phyloP scores from a whole-genome alignment of 2,113 vertebrate genomes.

The Pseudorasbora parva region DNA sequence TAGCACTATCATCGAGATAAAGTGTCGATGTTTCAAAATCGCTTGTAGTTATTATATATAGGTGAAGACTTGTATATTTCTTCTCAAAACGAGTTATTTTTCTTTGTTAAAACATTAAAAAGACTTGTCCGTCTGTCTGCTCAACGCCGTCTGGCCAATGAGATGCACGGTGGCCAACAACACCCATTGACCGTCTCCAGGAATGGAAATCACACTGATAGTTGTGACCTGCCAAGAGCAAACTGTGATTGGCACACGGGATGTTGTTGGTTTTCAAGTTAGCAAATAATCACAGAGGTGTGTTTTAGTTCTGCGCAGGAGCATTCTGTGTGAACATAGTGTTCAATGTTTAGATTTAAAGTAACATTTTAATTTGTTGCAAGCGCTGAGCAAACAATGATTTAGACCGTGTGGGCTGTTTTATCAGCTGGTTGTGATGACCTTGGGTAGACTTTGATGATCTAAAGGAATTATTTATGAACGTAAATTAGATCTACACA shows the following conservation, averaged over 20 bases:
- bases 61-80: neutral
- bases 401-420: neutral
- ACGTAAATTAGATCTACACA: neutral
- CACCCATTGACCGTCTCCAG: slow-evolving; percentile 54
- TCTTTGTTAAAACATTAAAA: slow-evolving; percentile 26
- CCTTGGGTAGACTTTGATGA: neutral
- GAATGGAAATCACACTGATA: slow-evolving; percentile 25
- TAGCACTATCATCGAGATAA: neutral
- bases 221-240: slow-evolving; percentile 21
- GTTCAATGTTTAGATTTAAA: neutral
- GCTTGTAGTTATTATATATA: neutral
- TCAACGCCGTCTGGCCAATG: slow-evolving; percentile 56
- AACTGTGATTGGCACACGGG: neutral
- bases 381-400: neutral
- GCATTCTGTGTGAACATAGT: neutral
- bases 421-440: slow-evolving; percentile 9
- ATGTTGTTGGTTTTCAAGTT: neutral
- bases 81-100: neutral
- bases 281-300: neutral
- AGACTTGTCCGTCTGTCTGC: slow-evolving; percentile 39
- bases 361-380: neutral
- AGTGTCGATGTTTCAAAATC: neutral
- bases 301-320: neutral
- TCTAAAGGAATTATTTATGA: neutral
- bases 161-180: slow-evolving; percentile 47